Percentiles rank a stretch among this genome's conserved stretches.
phyloP scores from a whole-genome alignment of 1,140 invertebrate species.

The Drosophila simulans region DNA sequence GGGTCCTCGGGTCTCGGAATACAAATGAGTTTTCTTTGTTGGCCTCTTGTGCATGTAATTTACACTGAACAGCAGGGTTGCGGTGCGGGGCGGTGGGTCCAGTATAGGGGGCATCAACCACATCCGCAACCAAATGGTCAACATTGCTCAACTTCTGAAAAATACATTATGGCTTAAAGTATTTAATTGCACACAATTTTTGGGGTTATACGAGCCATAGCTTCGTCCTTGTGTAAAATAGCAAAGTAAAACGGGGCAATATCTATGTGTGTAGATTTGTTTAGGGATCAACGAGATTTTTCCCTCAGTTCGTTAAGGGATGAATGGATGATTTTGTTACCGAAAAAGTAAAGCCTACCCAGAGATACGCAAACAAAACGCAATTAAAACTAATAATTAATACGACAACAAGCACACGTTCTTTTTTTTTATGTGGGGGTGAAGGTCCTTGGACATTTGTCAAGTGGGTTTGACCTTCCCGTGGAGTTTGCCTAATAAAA shows the following conservation, averaged over 20 bases:
- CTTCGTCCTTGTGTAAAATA: constrained; percentile 5
- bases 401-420: constrained; percentile 67
- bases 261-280: constrained; percentile 1
- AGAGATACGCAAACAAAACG: constrained; percentile 58
- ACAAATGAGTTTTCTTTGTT: constrained; percentile 76
- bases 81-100: neutral
- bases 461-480: constrained; percentile 59
- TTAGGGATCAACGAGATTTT: constrained; percentile 22
- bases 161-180: constrained; percentile 80
- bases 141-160: constrained; percentile 81
- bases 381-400: constrained; percentile 83
- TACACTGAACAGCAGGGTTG: constrained; percentile 42
- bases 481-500: constrained; percentile 70
- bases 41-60: constrained; percentile 64
- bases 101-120: constrained; percentile 46
- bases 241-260: constrained; percentile 21
- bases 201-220: constrained; percentile 24
- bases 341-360: neutral
- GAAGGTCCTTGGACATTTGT: constrained; percentile 50
- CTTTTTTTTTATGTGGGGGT: neutral
- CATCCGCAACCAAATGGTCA: constrained; percentile 78
- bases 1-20: constrained; percentile 46
- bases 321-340: constrained; percentile 10
- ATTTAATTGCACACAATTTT: constrained; percentile 80
- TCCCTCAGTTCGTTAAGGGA: constrained; percentile 1